phyloP scores from a whole-genome alignment of 2,797 vertebrate species.

The Eurystomus glaucurus region DNA sequence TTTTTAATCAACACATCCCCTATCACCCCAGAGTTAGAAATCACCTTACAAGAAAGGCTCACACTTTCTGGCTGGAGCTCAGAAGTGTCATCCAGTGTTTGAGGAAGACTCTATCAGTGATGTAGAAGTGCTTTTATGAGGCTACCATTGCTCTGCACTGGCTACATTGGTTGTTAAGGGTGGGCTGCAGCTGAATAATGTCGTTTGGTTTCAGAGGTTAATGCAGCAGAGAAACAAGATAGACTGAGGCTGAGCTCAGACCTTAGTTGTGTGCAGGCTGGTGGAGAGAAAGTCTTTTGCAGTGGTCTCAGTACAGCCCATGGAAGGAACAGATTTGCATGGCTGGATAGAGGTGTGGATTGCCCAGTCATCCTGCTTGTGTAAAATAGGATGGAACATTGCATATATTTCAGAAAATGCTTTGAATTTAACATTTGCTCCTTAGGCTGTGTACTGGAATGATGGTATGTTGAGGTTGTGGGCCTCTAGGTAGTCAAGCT shows the following conservation, averaged over 20 bases:
- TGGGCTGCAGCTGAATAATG: background rate
- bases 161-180: background rate
- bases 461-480: background rate
- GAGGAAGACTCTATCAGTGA: background rate
- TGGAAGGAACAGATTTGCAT: background rate
- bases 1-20: background rate
- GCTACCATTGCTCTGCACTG: background rate
- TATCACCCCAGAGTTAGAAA: background rate
- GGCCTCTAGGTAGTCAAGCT: background rate
- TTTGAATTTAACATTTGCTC: background rate
- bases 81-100: background rate
- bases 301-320: rapidly evolving
- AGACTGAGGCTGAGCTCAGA: background rate
- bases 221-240: background rate
- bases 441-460: background rate
- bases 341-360: background rate
- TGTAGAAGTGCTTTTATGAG: background rate
- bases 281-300: background rate
- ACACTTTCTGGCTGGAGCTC: background rate
- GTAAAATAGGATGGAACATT: background rate
- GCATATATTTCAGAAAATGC: background rate
- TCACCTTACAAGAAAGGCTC: background rate
- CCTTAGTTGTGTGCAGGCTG: rapidly evolving
- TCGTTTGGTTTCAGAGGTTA: background rate
- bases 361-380: background rate